Evolutionary conservation across 2,888 invertebrate species (phyloP), one percentile per base, ranked within the genome.

Genomic region (Tenthredo amoena): DNA sequence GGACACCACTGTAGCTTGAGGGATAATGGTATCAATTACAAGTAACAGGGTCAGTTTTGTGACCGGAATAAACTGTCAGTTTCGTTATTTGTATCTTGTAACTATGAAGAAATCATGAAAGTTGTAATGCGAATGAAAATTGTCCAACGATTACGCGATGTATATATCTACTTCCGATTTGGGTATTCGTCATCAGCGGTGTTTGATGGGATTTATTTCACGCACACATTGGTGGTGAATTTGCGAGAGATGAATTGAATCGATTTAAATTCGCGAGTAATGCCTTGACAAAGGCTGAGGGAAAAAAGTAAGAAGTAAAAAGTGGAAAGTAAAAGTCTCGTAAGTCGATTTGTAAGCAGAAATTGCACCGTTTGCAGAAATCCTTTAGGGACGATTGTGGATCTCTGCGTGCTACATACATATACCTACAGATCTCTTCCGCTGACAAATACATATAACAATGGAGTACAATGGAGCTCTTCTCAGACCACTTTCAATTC

Each of bases 301-400:
- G 72, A 74, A 31, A 31, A 10, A 74, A 71, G 68, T n/a, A 74
- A 31, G n/a, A 74, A 71, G 68, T n/a, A 62, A 81, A 62, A 81
- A 68, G 47, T 71, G 71, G 34, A 83, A 83, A 83, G 83, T 34
- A 47, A 50, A 68, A 47, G 81, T 81, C 50, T 65, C 40, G 85
- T 86, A 86, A 86, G 87, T 88, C 87, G 90, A 88, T 87, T 88
- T 85, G 87, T 87, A 87, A 87, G 85, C 84, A 87, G 88, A 91
- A 89, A 88, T 86, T 86, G 90, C 88, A 62, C 82, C 62, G 87
- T 84, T 88, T 88, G 90, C 90, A 88, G 89, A 89, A 88, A 90
- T 87, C 86, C 86, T 87, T 50, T 26, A 40, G 47, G 55, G 68
- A 71, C 43, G 68, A 83, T 68, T 68, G 50, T 83, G 68, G 68